Percentiles rank a stretch among this genome's conserved stretches.
These are phyloP conservation scores for Cygnus olor DNA, from an alignment of 2,797 vertebrate genomes.

Conservation along the genomic window DNA sequence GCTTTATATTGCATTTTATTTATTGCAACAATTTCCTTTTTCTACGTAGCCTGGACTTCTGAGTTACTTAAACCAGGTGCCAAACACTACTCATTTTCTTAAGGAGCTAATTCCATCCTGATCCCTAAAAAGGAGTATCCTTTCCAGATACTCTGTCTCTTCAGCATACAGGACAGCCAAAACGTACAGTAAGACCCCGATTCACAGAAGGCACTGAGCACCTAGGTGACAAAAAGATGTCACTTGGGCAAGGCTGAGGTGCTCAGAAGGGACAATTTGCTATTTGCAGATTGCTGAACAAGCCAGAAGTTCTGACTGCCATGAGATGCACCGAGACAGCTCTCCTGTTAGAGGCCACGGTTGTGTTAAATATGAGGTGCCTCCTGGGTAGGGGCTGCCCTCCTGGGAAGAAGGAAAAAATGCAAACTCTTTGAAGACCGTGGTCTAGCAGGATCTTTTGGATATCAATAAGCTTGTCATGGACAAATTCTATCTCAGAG, in stretches of 20 bases:
- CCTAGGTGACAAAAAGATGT: accelerated
- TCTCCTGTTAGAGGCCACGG: not conserved
- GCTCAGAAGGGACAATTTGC: not conserved
- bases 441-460: not conserved
- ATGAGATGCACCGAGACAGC: not conserved
- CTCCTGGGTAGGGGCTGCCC: not conserved
- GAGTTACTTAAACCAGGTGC: not conserved
- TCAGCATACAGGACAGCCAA: not conserved
- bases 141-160: not conserved
- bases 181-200: not conserved
- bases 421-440: not conserved
- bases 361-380: accelerated
- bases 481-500: not conserved
- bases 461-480: not conserved
- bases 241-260: not conserved
- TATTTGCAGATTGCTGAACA: not conserved
- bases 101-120: not conserved
- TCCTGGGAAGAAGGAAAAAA: not conserved
- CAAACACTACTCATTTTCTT: not conserved
- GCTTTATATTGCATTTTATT: not conserved
- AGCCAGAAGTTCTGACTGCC: not conserved
- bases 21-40: not conserved
- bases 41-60: not conserved
- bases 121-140: not conserved
- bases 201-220: not conserved